phyloP scores from a whole-genome alignment of 2,113 vertebrate species.

The Siniperca chuatsi region DNA sequence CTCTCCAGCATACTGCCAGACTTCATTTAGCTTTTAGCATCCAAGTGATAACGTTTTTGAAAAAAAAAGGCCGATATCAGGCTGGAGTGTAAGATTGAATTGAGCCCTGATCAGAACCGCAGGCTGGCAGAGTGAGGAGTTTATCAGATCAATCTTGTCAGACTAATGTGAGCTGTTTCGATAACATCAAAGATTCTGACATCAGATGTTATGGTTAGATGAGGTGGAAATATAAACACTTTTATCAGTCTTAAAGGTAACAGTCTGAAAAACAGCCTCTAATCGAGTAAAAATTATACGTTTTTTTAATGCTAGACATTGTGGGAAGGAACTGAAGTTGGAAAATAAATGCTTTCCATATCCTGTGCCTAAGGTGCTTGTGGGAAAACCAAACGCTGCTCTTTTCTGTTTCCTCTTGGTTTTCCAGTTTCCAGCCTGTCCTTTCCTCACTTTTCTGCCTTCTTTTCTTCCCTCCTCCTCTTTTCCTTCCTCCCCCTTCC shows the following conservation, averaged over 20 bases:
- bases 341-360: too few species aligned
- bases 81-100: neutral
- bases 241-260: neutral
- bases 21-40: slow-evolving; percentile 6
- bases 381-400: slow-evolving; percentile 33
- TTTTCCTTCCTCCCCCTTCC: slow-evolving; percentile 8
- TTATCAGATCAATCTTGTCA: slow-evolving; percentile 39
- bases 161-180: slow-evolving; percentile 30
- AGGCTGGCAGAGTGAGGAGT: slow-evolving; percentile 5
- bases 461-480: slow-evolving; percentile 47
- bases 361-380: neutral
- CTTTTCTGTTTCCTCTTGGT: slow-evolving; percentile 54
- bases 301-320: neutral
- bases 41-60: neutral
- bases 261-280: neutral
- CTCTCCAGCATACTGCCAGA: slow-evolving; percentile 2
- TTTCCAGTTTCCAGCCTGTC: slow-evolving; percentile 64
- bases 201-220: slow-evolving; percentile 8
- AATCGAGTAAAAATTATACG: neutral
- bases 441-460: slow-evolving; percentile 71
- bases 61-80: neutral
- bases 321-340: neutral
- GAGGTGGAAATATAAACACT: slow-evolving; percentile 4
- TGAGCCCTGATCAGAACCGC: slow-evolving; percentile 11
- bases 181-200: slow-evolving; percentile 29